Evolutionary conservation across 2,113 vertebrate species (phyloP), one percentile per base, ranked within the genome.

Genomic region (Asarcornis scutulata): DNA sequence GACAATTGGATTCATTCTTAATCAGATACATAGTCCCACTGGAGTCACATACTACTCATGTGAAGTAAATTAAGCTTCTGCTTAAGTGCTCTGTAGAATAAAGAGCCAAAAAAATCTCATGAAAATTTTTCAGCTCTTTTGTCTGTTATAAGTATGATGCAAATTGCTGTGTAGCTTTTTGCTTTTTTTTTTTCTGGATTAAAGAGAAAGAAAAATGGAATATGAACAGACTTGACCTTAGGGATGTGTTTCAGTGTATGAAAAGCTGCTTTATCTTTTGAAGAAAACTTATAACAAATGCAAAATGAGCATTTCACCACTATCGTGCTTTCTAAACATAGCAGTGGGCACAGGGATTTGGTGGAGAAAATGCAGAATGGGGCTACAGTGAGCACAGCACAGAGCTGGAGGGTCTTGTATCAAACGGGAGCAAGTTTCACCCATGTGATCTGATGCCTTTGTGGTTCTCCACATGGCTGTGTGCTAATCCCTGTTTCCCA

Each of bases 61-160:
- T 4, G 1, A 25, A 79, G 90, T 75, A 84, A 92, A 90, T 84
- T 62, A 83, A 91, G 16, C 46, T 94, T 22, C 69, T 87, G 66
- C 76, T 94, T 77, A 91, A 89, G 77, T 76, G 88, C 66, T 95
- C 79, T 80, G 62, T 72, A 80, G 67, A 86, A 84, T 71, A 53
- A 38, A 72, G 55, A 75, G 46, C 23, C 6, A 48, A 79, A 76
- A 23, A 6, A 7, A 5, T 48, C 53, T 79, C 0, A 0, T 22
- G n/a, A 81, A 68, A 62, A 50, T 93, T 83, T 83, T 89, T 67
- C 58, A 82, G 38, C 23, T 56, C 48, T 58, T 74, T 62, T 78
- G 13, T 83, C 66, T 87, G 14, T 71, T 77, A 77, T 25, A 81
- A 83, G 26, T 11, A 22, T 21, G 34, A 78, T 93, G 55, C n/a